Base-by-base conservation (phyloP, 2,888 invertebrate genomes). In the Tricholauxania praeusta region DNA sequence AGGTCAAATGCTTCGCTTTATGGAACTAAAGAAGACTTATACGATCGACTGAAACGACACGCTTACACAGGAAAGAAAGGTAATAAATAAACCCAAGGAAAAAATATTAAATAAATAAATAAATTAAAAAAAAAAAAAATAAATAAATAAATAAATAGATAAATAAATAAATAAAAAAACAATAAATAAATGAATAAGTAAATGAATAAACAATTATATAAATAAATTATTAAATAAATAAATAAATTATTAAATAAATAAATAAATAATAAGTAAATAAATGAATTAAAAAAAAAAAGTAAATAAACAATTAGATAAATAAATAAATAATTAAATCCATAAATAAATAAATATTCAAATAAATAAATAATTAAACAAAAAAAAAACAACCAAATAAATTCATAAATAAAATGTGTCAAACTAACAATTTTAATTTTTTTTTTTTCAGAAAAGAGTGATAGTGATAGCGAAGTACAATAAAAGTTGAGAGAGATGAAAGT, bases 31-130 rank as follows among this genome's bases (percentile, higher is more conserved):
- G 97, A 97, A 87, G 97, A 97, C 88, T 91, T 97, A 81, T 97
- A 97, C 86, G 97, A 97, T 89, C 92, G 97, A 90, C 90, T 97
- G 88, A 96, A 97, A 89, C 92, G 96, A 88, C 97, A 97, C 89
- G 97, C 97, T 86, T 97, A 97, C 89, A 91, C 91, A 87, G 94
- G 94, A 82, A 97, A 97, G 90, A 97, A 97, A 95, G 96, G 96
- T 96, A 89, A 89, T 82, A 79, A 71, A 52, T n/a, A 39, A 39
- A 55, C 48, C 39, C 5, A 0, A 19, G 55, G 15, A 53, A 17
- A 17, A 8, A 3, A 12, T n/a, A 47, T 0, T 59, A 14, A 39
- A 66, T 17, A 28, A 28, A 28, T 28, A 28, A 28, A 28, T 28
- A 28, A 28, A 28, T 28, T 4, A 28, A 28, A 28, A 28, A 28